Evolutionary conservation across 2,113 vertebrate species (phyloP), one percentile per base, ranked within the genome.

Genomic region (Amblyopsis rosae): DNA sequence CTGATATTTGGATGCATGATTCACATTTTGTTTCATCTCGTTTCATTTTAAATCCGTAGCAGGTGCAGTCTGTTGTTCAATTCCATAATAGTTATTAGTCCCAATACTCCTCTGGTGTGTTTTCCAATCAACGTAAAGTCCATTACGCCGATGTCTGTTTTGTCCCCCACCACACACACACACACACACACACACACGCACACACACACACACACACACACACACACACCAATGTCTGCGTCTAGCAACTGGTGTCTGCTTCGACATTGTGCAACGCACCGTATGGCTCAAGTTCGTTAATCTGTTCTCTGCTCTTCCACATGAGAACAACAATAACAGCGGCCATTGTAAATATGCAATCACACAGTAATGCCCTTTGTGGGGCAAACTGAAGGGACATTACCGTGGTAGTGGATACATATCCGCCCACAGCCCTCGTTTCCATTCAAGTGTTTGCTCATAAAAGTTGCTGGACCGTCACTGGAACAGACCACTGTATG

Each of bases 31-130:
- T 71, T 82, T 77, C 60, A 62, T 64, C 61, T 69, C 4, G 72
- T 69, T 84, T 85, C 82, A 79, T 82, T 84, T 77, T 80, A 82
- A 87, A 88, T 84, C 72, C 75, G 69, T 64, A 74, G 80, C 86
- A 87, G 88, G 86, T 90, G 88, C 47, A 62, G 71, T 51, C 48
- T 63, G 69, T 73, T 85, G 86, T 86, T 88, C 82, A 90, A 88
- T 88, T 87, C 82, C 65, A 84, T 76, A 81, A 86, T 77, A 84
- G 84, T 84, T 84, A 87, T 86, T 86, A 83, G 81, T 79, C 76
- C 76, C 83, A 76, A 60, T 72, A 85, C 76, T 74, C 81, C 74
- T 66, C 63, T 72, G 63, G 59, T 58, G 62, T 70, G 77, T 69
- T 75, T 66, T 78, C 87, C 81, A 77, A 83, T 86, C 83, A 82